Evolutionary conservation across 2,888 invertebrate genomes (phyloP), one percentile per base, ranked within the genome.

Genomic region (Gymnoscelis rufifasciata): DNA sequence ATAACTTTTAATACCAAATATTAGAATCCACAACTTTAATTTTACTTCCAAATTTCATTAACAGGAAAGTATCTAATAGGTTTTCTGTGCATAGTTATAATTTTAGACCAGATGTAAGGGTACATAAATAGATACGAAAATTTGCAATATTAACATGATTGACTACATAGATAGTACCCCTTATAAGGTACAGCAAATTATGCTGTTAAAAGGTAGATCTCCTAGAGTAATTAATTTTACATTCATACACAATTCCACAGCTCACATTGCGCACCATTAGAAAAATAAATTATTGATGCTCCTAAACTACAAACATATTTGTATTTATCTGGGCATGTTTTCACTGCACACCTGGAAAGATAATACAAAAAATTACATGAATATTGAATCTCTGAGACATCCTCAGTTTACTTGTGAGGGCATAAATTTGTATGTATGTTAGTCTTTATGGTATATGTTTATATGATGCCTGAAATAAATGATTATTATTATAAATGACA

Each of bases 231-330:
- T 43, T 74, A 77, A 75, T 41, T 47, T 42, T 68, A 70, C 69
- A 68, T 68, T 79, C 80, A 77, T 79, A 79, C 79, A 86, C 83
- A 86, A 79, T 83, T 82, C 84, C 84, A 83, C 86, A 86, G 83
- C 81, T 84, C 83, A 83, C 80, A 78, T 78, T 77, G 83, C 82
- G 86, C 88, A 87, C 88, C 87, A 84, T 86, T 87, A 86, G 71
- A 86, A 87, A 86, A 88, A 88, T 87, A 87, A 88, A 86, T 87
- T 87, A 88, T 83, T 81, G 81, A 84, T 78, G 83, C 78, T 77
- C 77, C 81, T 86, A 84, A 74, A 72, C 75, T 82, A 80, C 68
- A 65, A 64, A 57, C 59, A 68, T 70, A 60, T 19, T 19, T 19
- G 19, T 54, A 77, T 81, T 88, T 89, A 89, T 88, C 89, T 89